phyloP scores from a whole-genome alignment of 2,113 vertebrate species.

The Crotophaga sulcirostris region DNA sequence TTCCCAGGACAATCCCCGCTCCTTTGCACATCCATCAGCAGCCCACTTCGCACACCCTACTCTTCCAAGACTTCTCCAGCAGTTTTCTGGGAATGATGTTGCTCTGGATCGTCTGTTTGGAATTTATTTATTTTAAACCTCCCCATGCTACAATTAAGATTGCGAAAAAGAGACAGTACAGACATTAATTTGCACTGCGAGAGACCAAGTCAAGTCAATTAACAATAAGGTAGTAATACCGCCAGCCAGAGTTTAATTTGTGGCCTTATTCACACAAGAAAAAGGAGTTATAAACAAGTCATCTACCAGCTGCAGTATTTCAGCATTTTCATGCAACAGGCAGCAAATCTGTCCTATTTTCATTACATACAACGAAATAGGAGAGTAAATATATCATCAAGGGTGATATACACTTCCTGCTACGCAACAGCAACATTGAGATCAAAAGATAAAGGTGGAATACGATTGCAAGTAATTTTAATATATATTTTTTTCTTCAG shows the following conservation, averaged over 20 bases:
- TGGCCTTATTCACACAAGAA: neutral
- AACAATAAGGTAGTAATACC: neutral
- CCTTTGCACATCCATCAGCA: rapidly evolving
- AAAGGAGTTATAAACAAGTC: neutral
- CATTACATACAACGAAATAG: neutral
- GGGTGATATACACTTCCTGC: neutral
- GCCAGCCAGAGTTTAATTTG: neutral
- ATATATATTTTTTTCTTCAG: neutral
- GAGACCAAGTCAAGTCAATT: neutral
- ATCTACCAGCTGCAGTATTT: neutral
- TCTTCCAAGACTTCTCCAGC: neutral
- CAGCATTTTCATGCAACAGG: neutral
- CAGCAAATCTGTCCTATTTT: neutral
- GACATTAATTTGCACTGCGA: neutral
- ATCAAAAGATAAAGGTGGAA: neutral
- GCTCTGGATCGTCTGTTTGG: neutral
- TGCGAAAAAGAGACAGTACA: neutral
- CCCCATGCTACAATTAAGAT: neutral
- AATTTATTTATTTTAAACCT: neutral
- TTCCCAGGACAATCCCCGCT: neutral
- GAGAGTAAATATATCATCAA: neutral
- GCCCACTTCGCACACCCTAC: neutral
- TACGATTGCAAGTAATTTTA: neutral
- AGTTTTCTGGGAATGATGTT: neutral
- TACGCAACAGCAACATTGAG: neutral